Base-by-base conservation (phyloP, 64 coral and sea anemone genomes). In the Stichodactyla helianthus region DNA sequence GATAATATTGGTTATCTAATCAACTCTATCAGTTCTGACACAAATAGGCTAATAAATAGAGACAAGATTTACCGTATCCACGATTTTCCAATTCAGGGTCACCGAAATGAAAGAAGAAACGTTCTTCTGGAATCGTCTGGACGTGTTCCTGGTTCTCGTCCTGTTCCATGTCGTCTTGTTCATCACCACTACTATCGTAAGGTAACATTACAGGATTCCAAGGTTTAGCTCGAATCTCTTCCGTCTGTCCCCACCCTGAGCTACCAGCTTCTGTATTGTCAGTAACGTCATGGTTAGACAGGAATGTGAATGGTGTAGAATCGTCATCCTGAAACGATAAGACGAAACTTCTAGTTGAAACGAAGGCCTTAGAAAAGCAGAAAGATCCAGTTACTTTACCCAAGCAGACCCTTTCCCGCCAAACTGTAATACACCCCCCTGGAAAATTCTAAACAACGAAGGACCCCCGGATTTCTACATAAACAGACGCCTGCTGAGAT, bases 111-210 rank as follows among this genome's bases (percentile, higher is more conserved):
- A 94, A 98, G 80, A 98, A 98, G 71, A 98, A 98, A 10, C 86
- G 58, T 10, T 90, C 91, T 52, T 90, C 85, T 44, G 77, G 70
- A 19, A 59, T 4, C 61, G 84, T 52, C 10, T 76, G 19, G 76
- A 68, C 22, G 54, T 22, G 54, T 77, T 68, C 56, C 19, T 58
- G 7, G 15, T 82, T 77, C 27, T 53, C 83, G 25, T 86, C 89
- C 50, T 82, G 83, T 12, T 53, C 79, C 16, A 85, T 88, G 11
- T 86, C 58, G 8, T 94, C 92, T 56, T 83, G 52, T 55, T 89
- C 89, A 86, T 94, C 93, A 59, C 59, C 85, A 88, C 92, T 98
- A 35, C 95, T 98, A 59, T 98, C 95, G 81, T 98, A 98, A 16
- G 95, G 95, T 20, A 96, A 87, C 70, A 80, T 80, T 17, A 84